Evolutionary conservation across 2,888 invertebrate genomes (phyloP), one percentile per base, ranked within the genome.

Genomic region (Drosophila formosana): DNA sequence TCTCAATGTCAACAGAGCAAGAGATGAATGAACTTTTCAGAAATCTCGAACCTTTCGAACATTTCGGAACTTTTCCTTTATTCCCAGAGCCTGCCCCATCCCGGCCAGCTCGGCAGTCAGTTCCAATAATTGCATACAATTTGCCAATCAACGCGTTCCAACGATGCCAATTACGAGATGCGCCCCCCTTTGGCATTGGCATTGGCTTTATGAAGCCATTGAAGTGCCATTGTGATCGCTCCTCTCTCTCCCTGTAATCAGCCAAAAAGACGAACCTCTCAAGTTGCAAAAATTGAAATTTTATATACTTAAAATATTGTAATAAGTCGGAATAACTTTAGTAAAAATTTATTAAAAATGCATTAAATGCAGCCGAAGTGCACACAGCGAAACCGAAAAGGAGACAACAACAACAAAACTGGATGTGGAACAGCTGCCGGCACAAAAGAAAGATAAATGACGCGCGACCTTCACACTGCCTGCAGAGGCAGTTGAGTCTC

Each of bases 141-240:
- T 84, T 84, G 89, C 89, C 89, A 84, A 84, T 84, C 89, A 84
- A 84, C 83, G 83, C 83, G 83, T 76, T 50, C 65, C 85, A 89
- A 87, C 79, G 64, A 84, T 85, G 77, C 72, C 85, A 89, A 76
- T 89, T 84, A 89, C 80, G 66, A 74, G 70, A 64, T 66, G 68
- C 49, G 37, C 18, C 23, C 34, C 37, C 52, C 76, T 58, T 72
- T 80, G 82, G 71, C 82, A 78, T 78, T 87, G 83, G 82, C 82
- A 78, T 78, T 87, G 83, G 82, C 82, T 81, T 84, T 84, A 84
- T 84, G 82, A 89, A 84, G 83, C 83, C 83, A 84, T 84, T 84
- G 63, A 87, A 72, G 82, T 73, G 75, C 62, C 47, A 49, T 34
- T 43, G 41, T 55, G 37, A 45, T 46, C 18, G 7, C 51, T 46